Evolutionary conservation across 2,797 vertebrate species (phyloP), one percentile per base, ranked within the genome.

Genomic region (Rallus crepitans): DNA sequence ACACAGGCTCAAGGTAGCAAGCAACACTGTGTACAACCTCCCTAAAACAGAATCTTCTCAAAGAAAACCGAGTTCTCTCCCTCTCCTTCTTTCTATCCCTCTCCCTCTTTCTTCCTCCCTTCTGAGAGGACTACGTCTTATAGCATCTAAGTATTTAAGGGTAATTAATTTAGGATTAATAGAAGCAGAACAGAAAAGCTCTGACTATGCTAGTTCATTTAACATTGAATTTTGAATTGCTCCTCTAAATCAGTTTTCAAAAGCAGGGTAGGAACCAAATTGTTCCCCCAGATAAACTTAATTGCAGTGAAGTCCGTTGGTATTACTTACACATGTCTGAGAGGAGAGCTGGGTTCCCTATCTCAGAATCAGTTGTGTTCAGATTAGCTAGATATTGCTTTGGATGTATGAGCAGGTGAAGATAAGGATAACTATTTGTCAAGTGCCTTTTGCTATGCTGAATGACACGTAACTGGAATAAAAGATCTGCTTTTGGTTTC

Each of bases 111-210:
- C 60, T 18, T 53, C 79, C 18, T 96, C 15, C 12, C 3, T 31
- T 90, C 90, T 53, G 48, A 65, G 82, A 78, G n/a, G 40, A 73
- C 31, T 84, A 23, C 77, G 37, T 8, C 8, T 87, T 89, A 73
- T 8, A 50, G 23, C 82, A 80, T 23, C 56, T 93, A 47, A 79
- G 31, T 17, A 40, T 88, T 66, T 82, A 81, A 82, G 55, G 23
- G 11, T 66, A 86, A 86, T 88, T 89, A 91, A 14, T 90, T 94
- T 77, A 30, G 15, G 28, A 69, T 78, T 89, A 88, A 50, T 35
- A 76, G 59, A 84, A 71, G 60, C 65, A 56, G 73, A 94, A 76
- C 59, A 89, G 86, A 90, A 45, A 90, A 90, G 28, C 81, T 71
- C 20, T 71, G 56, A 33, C 56, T 77, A 12, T 33, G 6, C 27